Evolutionary conservation across 1,140 invertebrate genomes (phyloP).

Genomic region (Ridgeia piscesae): DNA sequence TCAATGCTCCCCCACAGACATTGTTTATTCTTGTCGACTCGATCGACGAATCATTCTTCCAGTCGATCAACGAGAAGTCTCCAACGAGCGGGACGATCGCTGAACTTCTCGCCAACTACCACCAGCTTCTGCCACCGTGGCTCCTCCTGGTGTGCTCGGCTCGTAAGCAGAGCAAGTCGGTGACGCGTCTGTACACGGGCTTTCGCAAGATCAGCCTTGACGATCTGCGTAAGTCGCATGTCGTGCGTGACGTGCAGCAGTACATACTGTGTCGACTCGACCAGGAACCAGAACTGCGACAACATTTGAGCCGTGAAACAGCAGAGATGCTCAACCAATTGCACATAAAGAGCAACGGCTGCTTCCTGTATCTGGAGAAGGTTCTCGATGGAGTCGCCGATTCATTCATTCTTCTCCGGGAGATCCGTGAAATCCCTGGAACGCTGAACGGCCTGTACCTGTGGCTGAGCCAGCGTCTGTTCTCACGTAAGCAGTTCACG

Average conservation of each 20-base stretch:
- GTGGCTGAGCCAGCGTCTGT: conserved; percentile 90
- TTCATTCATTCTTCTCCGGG: conserved; percentile 84
- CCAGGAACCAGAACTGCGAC: conserved; percentile 65
- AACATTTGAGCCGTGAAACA: conserved; percentile 80
- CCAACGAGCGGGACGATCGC: conserved; percentile 24
- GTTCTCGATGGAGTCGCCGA: conserved; percentile 85
- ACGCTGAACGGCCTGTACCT: conserved; percentile 92
- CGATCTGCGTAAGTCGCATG: conserved; percentile 83
- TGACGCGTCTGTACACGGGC: conserved; percentile 89
- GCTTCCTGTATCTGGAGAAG: conserved; percentile 87
- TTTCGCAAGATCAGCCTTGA: conserved; percentile 89
- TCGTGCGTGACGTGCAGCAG: conserved; percentile 85
- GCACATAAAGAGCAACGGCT: conserved; percentile 95
- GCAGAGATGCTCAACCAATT: conserved; percentile 93
- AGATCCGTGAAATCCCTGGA: conserved; percentile 86
- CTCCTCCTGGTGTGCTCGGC: conserved; percentile 87
- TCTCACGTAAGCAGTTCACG: conserved; percentile 67
- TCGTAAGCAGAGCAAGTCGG: conserved; percentile 74
- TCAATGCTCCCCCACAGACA: conserved; percentile 78
- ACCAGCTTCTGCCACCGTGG: conserved; percentile 92
- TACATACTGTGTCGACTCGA: conserved; percentile 90
- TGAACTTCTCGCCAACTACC: conserved; percentile 83
- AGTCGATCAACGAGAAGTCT: conserved; percentile 37
- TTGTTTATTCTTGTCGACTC: conserved; percentile 87
- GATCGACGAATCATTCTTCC: conserved; percentile 74